Percentiles rank a stretch among this genome's conserved stretches.
Conservation (phyloP, 2,888 invertebrate species). For the Epinotia brunnichana region DNA sequence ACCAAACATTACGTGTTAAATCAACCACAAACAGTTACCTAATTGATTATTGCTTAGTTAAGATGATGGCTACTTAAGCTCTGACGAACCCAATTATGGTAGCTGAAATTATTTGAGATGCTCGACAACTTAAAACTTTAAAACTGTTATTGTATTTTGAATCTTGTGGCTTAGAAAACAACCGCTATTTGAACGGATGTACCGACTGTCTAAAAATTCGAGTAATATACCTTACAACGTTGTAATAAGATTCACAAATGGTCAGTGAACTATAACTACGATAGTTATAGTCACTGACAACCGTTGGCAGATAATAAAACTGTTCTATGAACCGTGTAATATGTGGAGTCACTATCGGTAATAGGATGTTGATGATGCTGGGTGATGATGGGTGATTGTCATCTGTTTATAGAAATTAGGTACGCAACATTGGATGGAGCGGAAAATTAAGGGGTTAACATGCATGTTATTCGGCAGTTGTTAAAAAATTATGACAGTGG, state of each 20-base stretch:
- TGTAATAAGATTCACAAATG: too few species aligned
- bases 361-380: conserved; percentile 2
- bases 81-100: not conserved
- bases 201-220: not conserved
- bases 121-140: not conserved
- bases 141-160: not conserved
- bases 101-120: not conserved
- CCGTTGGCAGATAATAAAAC: conserved; percentile 11
- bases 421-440: not conserved
- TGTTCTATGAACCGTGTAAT: conserved; percentile 16
- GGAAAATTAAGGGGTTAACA: not conserved
- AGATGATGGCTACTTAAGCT: conserved; percentile 22
- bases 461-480: not conserved
- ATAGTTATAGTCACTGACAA: conserved; percentile 14
- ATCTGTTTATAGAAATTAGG: not conserved
- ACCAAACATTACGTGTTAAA: conserved; percentile 5
- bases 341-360: conserved; percentile 9
- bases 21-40: conserved; percentile 3
- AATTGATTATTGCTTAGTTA: conserved; percentile 6
- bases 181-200: not conserved
- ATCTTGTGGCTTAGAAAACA: not conserved
- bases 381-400: conserved; percentile 8
- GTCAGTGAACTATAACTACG: too few species aligned
- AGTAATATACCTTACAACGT: not conserved
- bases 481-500: too few species aligned